Percentiles rank a stretch among this genome's conserved stretches.
Conservation (phyloP, 2,888 invertebrate species). For the Cosmorhoe ocellata region DNA sequence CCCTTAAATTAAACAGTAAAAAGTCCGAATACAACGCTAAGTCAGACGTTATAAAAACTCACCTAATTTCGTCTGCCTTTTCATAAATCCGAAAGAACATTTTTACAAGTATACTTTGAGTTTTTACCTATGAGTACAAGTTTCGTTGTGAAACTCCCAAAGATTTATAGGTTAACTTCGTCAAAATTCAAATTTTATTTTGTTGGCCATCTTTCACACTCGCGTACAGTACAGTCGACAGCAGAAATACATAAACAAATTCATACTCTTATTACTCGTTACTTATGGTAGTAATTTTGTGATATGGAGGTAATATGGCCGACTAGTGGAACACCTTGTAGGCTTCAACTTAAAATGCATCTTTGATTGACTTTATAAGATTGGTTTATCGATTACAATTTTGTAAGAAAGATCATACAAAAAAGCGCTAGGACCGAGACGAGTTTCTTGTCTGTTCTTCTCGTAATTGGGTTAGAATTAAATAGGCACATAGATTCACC, state of each 20-base stretch:
- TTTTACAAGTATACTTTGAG: constrained; percentile 16
- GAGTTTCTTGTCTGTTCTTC: too few species aligned
- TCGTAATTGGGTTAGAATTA: too few species aligned
- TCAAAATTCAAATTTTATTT: constrained; percentile 34
- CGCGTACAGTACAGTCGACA: constrained; percentile 8
- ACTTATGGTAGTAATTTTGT: too few species aligned
- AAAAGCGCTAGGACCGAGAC: too few species aligned
- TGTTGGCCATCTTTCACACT: constrained; percentile 31
- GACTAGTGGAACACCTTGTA: too few species aligned
- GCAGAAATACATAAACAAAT: neutral
- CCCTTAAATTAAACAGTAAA: neutral
- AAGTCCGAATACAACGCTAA: neutral
- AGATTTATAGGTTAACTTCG: constrained; percentile 24
- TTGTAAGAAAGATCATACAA: too few species aligned
- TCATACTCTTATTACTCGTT: neutral
- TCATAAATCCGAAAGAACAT: constrained; percentile 18
- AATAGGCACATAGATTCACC: too few species aligned
- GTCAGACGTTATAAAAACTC: neutral
- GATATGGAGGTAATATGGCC: too few species aligned
- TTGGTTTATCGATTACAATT: too few species aligned
- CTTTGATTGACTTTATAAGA: too few species aligned
- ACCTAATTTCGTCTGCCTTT: constrained; percentile 1
- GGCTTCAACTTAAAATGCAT: too few species aligned
- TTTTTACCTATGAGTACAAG: neutral
- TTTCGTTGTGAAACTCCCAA: constrained; percentile 14